A percentile compares a stretch with the other conserved stretches of the same genome.
phyloP scores from a whole-genome alignment of 2,888 invertebrate genomes.

The Hirtodrosophila histrioides region DNA sequence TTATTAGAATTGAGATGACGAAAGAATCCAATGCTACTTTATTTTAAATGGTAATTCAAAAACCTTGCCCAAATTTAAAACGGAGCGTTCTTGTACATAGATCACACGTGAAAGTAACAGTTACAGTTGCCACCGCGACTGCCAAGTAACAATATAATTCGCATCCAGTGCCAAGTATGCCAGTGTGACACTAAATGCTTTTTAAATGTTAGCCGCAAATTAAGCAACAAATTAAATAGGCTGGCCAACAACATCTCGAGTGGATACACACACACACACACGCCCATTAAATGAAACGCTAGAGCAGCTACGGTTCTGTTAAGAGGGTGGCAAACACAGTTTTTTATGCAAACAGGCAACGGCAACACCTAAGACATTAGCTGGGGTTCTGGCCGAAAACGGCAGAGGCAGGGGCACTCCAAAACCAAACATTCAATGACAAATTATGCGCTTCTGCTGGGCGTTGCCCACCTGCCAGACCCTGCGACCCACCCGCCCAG shows the following conservation, averaged over 20 bases:
- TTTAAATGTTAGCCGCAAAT: constrained; percentile 68
- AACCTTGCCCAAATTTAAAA: too few relatives aligned
- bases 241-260: constrained; percentile 54
- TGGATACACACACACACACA: constrained; percentile 33
- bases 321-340: constrained; percentile 45
- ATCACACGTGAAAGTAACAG: too few relatives aligned
- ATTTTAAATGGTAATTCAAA: too few relatives aligned
- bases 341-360: constrained; percentile 64
- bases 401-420: constrained; percentile 14
- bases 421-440: constrained; percentile 80
- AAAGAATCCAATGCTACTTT: too few relatives aligned
- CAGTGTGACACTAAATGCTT: constrained; percentile 60
- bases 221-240: constrained; percentile 62
- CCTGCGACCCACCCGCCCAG: constrained; percentile 15
- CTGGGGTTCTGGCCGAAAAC: constrained; percentile 16
- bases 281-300: constrained; percentile 59
- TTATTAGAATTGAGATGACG: too few relatives aligned
- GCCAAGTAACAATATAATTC: too few relatives aligned
- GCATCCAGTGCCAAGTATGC: too few relatives aligned
- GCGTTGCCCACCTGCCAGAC: constrained; percentile 55
- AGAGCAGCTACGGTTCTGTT: constrained; percentile 33
- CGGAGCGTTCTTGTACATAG: too few relatives aligned
- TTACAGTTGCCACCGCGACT: too few relatives aligned
- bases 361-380: constrained; percentile 75
- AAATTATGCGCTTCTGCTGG: constrained; percentile 73